Base-by-base conservation (phyloP, 2,113 vertebrate species). In the Podarcis muralis region DNA sequence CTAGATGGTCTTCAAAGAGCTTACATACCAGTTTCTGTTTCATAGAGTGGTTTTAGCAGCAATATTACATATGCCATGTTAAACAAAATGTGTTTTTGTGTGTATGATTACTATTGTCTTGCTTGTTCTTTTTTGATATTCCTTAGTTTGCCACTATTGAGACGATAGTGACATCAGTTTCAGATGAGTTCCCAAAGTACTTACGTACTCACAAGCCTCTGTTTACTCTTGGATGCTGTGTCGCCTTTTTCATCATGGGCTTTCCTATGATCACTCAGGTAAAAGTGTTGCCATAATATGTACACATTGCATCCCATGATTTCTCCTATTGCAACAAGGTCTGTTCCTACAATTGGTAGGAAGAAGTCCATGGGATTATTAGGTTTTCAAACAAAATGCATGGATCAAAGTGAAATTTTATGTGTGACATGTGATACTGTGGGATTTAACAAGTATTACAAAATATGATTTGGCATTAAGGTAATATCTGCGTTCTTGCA, bases 231-330 rank as follows among this genome's bases (percentile, higher is more conserved):
- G 96, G 97, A 74, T 99, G 98, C 96, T 99, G 99, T 1, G 0
- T 94, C 72, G 92, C 84, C 81, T 99, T 99, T 96, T 99, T 99
- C 97, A 95, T 99, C 94, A 97, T 99, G 97, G 99, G 99, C 6
- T 99, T 99, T 85, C 98, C 99, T 27, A 99, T 99, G 99, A 98
- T 99, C 95, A 99, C 98, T 86, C 98, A 99, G 98, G 99, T 99
- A 95, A 95, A 40, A 35, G 0, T 0, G 0, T 1, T 32, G 68
- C 0, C 48, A 23, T 59, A 79, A 18, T 78, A 37, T 4, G 11
- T n/a, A 66, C 3, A 6, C 7, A 15, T 89, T 35, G 9, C 68
- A 25, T 66, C 3, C n/a, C 62, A 43, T 53, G 12, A 5, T 2
- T 68, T 78, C n/a, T 78, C 32, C 32, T 15, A 35, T 9, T 59